phyloP scores from a whole-genome alignment of 2,888 invertebrate genomes.

The Tiliacea citrago region DNA sequence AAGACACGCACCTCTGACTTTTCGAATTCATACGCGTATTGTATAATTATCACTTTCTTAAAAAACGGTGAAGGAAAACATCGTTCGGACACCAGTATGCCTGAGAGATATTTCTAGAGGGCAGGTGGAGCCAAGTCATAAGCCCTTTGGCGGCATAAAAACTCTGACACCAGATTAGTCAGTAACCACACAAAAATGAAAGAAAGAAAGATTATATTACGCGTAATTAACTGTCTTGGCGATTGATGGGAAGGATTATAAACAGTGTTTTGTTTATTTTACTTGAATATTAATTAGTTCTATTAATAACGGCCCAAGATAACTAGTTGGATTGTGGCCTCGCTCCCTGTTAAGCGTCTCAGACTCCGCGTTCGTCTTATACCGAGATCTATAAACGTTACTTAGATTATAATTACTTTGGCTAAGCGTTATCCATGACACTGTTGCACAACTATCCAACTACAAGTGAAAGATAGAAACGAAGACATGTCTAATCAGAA shows the following conservation, averaged over 20 bases:
- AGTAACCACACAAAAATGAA: too few species aligned
- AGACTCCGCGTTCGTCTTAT: not conserved
- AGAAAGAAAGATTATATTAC: not conserved
- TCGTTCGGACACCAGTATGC: too few species aligned
- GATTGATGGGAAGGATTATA: conserved; percentile 7
- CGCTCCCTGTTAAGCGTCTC: not conserved
- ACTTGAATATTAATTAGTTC: not conserved
- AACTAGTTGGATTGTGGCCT: not conserved
- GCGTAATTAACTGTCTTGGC: conserved; percentile 26
- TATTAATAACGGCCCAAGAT: not conserved
- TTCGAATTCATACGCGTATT: too few species aligned
- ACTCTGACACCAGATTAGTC: too few species aligned
- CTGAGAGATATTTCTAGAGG: too few species aligned
- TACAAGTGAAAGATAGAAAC: not conserved
- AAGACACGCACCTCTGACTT: too few species aligned
- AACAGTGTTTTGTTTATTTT: not conserved
- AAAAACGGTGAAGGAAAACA: too few species aligned
- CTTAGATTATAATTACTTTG: not conserved
- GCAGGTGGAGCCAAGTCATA: too few species aligned
- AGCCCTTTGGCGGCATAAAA: too few species aligned
- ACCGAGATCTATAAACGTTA: not conserved
- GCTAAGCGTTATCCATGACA: not conserved
- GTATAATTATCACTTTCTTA: too few species aligned
- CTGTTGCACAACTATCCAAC: not conserved
- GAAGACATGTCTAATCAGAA: not conserved